A percentile compares a stretch with the other conserved stretches of the same genome.
Evolutionary conservation across 2,888 invertebrate genomes (phyloP).

Genomic region (Aphidius colemani): DNA sequence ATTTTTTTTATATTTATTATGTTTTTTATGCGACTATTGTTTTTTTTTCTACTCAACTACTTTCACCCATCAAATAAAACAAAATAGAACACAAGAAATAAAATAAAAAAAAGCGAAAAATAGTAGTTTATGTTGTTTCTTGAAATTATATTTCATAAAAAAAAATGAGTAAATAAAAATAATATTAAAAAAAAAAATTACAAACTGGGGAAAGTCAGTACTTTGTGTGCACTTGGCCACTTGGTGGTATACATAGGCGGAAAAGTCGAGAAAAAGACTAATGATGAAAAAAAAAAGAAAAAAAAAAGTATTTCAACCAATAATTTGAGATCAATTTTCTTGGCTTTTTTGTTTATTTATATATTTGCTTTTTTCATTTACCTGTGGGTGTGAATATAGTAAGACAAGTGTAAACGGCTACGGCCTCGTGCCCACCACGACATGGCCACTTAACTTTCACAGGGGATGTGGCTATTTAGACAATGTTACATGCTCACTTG

Average conservation of each 20-base stretch:
- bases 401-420: conserved; percentile 36
- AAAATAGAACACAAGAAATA: neutral
- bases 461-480: conserved; percentile 41
- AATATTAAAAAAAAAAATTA: too few relatives aligned
- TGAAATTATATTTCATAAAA: too few relatives aligned
- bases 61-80: neutral
- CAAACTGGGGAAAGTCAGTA: too few relatives aligned
- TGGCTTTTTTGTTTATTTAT: conserved; percentile 23
- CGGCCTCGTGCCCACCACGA: conserved; percentile 45
- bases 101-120: neutral
- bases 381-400: conserved; percentile 5
- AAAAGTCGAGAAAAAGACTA: conserved; percentile 10
- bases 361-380: neutral
- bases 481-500: conserved; percentile 48
- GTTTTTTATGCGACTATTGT: conserved; percentile 12
- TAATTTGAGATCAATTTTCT: conserved; percentile 56
- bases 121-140: too few relatives aligned
- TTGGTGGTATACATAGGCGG: neutral
- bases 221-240: neutral
- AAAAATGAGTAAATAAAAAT: too few relatives aligned
- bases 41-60: neutral
- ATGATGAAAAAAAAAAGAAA: conserved; percentile 19
- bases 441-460: conserved; percentile 55
- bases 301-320: conserved; percentile 39
- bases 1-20: neutral